Percentiles rank a stretch among this genome's conserved stretches.
Evolutionary conservation across 2,113 vertebrate genomes (phyloP).

Genomic region (Sander vitreus): DNA sequence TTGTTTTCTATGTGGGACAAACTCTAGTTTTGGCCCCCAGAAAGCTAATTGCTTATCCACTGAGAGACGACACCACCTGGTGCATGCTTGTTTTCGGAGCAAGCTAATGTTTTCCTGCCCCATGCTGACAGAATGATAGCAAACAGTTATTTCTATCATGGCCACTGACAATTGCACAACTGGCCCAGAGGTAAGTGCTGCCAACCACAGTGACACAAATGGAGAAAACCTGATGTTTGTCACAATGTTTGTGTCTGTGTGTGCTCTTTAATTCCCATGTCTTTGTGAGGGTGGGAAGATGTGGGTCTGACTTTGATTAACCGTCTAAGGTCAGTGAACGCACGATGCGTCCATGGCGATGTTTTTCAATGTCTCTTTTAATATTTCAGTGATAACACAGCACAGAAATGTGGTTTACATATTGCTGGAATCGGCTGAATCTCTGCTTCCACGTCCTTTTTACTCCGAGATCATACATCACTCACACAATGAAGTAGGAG

Average conservation of each 20-base stretch:
- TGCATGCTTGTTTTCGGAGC: constrained; percentile 50
- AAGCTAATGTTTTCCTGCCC: constrained; percentile 65
- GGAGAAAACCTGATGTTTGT: constrained; percentile 74
- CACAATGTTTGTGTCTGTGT: constrained; percentile 23
- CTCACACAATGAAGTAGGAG: too few species aligned
- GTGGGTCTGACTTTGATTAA: neutral
- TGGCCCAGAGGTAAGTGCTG: constrained; percentile 79
- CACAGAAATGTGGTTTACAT: too few species aligned
- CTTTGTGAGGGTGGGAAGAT: neutral
- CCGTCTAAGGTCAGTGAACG: too few species aligned
- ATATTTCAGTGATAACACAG: too few species aligned
- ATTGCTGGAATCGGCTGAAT: too few species aligned
- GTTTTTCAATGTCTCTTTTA: too few species aligned
- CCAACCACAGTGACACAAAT: constrained; percentile 39
- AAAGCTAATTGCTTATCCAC: constrained; percentile 72
- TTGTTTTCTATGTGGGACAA: constrained; percentile 62
- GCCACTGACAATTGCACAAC: constrained; percentile 62
- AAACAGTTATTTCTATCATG: constrained; percentile 72
- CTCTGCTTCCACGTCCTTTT: too few species aligned
- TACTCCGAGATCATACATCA: too few species aligned
- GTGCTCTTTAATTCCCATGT: constrained; percentile 1
- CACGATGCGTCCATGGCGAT: too few species aligned
- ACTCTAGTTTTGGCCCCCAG: constrained; percentile 54
- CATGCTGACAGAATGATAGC: constrained; percentile 71
- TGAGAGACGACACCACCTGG: constrained; percentile 65